Evolutionary conservation across 2,888 invertebrate species (phyloP).

Genomic region (Nomada goodeniana): DNA sequence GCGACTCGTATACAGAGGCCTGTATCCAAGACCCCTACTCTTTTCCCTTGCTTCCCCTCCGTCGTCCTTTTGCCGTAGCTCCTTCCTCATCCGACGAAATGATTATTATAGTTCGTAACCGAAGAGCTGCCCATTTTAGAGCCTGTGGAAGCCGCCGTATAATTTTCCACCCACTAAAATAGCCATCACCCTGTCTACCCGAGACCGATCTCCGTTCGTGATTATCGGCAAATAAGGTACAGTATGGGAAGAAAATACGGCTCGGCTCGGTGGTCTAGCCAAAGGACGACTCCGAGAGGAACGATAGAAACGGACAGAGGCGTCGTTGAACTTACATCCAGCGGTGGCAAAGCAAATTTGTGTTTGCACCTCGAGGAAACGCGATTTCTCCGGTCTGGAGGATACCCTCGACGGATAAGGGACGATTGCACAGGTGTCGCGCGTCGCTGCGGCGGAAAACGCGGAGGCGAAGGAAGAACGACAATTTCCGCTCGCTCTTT

Average conservation of each 20-base stretch:
- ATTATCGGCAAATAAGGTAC: slow-evolving; percentile 84
- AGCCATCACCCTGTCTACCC: slow-evolving; percentile 80
- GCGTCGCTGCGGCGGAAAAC: slow-evolving; percentile 6
- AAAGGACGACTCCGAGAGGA: too few species aligned
- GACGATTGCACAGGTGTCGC: slow-evolving; percentile 38
- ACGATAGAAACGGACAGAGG: too few species aligned
- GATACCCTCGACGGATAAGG: slow-evolving; percentile 17
- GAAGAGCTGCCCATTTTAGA: slow-evolving; percentile 84
- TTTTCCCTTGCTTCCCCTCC: slow-evolving; percentile 15
- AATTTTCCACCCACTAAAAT: slow-evolving; percentile 85
- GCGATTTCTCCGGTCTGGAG: slow-evolving; percentile 37
- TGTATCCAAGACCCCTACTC: slow-evolving; percentile 39
- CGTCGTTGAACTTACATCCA: not conserved
- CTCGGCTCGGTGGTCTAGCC: not conserved
- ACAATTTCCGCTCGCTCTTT: slow-evolving; percentile 11
- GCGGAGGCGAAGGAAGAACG: slow-evolving; percentile 1
- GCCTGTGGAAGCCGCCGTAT: slow-evolving; percentile 83
- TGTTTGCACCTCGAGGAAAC: slow-evolving; percentile 46
- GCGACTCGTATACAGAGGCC: slow-evolving; percentile 51
- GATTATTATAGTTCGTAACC: slow-evolving; percentile 84
- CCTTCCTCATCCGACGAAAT: slow-evolving; percentile 80
- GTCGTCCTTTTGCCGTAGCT: slow-evolving; percentile 38
- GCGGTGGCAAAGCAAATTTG: slow-evolving; percentile 53
- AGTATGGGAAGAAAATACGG: slow-evolving; percentile 75
- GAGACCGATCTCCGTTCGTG: slow-evolving; percentile 78